Conservation (phyloP, 92 coral and sea anemone species). For the Zoanthus solanderi region DNA sequence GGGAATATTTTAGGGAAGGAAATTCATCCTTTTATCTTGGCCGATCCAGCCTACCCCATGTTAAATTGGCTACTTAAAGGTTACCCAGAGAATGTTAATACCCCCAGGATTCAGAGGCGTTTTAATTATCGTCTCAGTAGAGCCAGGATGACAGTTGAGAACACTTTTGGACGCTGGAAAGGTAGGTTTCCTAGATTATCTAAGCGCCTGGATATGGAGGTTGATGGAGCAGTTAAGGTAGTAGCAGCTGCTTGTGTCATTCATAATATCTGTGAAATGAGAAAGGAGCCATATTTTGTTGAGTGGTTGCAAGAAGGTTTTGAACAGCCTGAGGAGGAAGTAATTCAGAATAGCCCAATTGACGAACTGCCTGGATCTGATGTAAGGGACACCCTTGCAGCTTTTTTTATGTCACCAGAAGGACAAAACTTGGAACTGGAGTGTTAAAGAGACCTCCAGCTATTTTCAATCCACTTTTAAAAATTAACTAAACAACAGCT, state of each 20-base stretch:
- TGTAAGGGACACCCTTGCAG: slow-evolving; percentile 46
- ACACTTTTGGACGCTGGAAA: slow-evolving; percentile 64
- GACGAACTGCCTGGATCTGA: slow-evolving; percentile 49
- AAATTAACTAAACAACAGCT: slow-evolving; percentile 42
- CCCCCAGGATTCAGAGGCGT: slow-evolving; percentile 42
- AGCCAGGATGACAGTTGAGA: slow-evolving; percentile 58
- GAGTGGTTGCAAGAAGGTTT: slow-evolving; percentile 56
- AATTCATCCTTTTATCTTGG: slow-evolving; percentile 29
- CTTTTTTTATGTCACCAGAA: slow-evolving; percentile 51
- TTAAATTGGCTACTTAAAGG: slow-evolving; percentile 58
- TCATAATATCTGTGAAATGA: slow-evolving; percentile 49
- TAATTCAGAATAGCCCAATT: slow-evolving; percentile 40
- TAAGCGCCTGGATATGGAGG: slow-evolving; percentile 52
- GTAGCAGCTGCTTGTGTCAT: slow-evolving; percentile 45
- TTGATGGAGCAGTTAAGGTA: slow-evolving; percentile 31
- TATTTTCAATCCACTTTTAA: slow-evolving; percentile 16
- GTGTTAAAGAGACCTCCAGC: slow-evolving; percentile 32
- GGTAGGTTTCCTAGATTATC: slow-evolving; percentile 47
- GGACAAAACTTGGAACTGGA: slow-evolving; percentile 47
- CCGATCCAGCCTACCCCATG: slow-evolving; percentile 60
- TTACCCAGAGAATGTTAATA: slow-evolving; percentile 49
- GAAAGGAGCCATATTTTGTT: slow-evolving; percentile 46
- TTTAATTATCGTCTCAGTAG: slow-evolving; percentile 58
- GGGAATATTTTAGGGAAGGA: slow-evolving; percentile 14
- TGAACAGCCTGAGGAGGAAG: slow-evolving; percentile 53